Conservation (phyloP, 1,140 invertebrate genomes). For the Thaumetopoea pityocampa region DNA sequence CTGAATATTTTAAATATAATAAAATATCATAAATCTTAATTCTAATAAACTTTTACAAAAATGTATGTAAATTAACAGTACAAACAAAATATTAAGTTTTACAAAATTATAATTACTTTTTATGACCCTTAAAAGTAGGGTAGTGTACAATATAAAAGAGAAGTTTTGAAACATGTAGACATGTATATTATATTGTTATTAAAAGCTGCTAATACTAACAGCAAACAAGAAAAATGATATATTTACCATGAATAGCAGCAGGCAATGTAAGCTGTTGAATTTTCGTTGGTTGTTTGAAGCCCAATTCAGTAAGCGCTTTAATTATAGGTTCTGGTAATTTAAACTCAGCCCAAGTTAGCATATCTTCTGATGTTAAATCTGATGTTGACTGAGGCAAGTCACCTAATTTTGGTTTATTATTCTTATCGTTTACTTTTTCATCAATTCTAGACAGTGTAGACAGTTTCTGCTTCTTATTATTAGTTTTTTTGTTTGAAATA, state of each 20-base stretch:
- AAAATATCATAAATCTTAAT: no score
- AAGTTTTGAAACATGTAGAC: no score
- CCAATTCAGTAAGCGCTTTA: constrained; percentile 83
- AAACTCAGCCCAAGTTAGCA: constrained; percentile 83
- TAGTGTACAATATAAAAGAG: no score
- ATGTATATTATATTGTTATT: no score
- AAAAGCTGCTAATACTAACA: no score
- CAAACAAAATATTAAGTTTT: no score
- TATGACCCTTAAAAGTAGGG: no score
- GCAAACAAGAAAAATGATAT: constrained; percentile 24
- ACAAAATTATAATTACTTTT: no score
- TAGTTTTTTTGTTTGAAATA: constrained; percentile 10
- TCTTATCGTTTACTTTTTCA: constrained; percentile 12
- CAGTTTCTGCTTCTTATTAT: constrained; percentile 1
- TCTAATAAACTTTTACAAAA: no score
- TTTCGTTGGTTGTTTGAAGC: constrained; percentile 88
- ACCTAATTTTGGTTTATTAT: constrained; percentile 43
- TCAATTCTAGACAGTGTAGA: constrained; percentile 8
- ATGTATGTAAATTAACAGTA: no score
- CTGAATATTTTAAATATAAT: no score
- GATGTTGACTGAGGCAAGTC: constrained; percentile 27
- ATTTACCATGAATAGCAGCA: constrained; percentile 87
- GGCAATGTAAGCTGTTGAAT: constrained; percentile 89
- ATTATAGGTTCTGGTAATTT: constrained; percentile 84
- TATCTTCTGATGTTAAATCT: constrained; percentile 64